A percentile compares a stretch with the other conserved stretches of the same genome.
These are phyloP conservation scores for Dermatophagoides farinae DNA, from an alignment of 1,140 invertebrate genomes.

Conservation along the genomic window DNA sequence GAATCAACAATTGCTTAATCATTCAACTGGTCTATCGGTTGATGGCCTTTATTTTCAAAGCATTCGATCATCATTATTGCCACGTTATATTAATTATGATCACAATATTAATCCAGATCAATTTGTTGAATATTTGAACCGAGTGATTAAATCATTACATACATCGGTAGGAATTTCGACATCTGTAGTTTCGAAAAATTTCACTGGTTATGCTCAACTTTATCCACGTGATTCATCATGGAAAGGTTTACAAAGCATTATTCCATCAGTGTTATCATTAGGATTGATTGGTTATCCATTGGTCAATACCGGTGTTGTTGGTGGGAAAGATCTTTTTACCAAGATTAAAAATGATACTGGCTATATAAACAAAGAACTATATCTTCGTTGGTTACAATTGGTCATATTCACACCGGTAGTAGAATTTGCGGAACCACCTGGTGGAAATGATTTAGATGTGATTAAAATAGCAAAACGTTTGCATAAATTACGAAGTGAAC, in stretches of 20 bases:
- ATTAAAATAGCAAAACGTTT: conserved; percentile 49
- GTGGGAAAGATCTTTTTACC: conserved; percentile 35
- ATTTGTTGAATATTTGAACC: conserved; percentile 41
- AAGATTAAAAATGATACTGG: neutral
- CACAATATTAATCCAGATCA: conserved; percentile 51
- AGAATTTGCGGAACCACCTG: conserved; percentile 69
- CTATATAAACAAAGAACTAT: conserved; percentile 49
- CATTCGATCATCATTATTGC: conserved; percentile 65
- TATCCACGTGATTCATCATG: conserved; percentile 67
- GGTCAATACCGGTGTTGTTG: conserved; percentile 73
- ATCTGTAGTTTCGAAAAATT: neutral
- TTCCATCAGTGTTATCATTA: conserved; percentile 63
- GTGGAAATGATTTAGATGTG: conserved; percentile 54
- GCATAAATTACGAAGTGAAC: conserved; percentile 34
- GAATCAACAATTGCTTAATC: neutral
- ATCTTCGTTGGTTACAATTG: conserved; percentile 78
- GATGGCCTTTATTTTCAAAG: conserved; percentile 34
- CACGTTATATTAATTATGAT: conserved; percentile 51
- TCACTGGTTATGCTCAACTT: conserved; percentile 51
- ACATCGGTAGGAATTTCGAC: conserved; percentile 9
- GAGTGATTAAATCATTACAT: conserved; percentile 21
- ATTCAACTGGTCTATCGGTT: neutral
- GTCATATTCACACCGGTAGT: conserved; percentile 78
- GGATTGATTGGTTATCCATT: conserved; percentile 74
- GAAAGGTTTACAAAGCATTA: conserved; percentile 52